phyloP scores from a whole-genome alignment of 2,888 invertebrate species.

The Diploptera punctata region DNA sequence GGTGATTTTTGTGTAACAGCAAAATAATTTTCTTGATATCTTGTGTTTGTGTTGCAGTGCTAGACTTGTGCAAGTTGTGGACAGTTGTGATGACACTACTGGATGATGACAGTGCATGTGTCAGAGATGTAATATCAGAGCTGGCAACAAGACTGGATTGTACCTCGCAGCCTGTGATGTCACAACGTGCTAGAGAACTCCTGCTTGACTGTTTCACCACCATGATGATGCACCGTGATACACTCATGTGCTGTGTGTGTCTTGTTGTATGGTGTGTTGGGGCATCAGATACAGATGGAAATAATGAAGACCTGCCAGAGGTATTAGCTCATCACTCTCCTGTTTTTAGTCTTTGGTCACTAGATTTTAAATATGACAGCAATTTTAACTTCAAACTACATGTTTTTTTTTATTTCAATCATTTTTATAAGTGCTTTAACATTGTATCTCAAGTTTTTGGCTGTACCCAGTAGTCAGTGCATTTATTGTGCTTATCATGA shows the following conservation, averaged over 20 bases:
- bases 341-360: neutral
- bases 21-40: too few relatives aligned
- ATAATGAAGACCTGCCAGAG: neutral
- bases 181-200: conserved; percentile 28
- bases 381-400: too few relatives aligned
- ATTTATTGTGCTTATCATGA: too few relatives aligned
- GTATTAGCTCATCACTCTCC: neutral
- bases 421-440: too few relatives aligned
- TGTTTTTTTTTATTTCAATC: too few relatives aligned
- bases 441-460: too few relatives aligned
- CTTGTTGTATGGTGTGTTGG: conserved; percentile 31
- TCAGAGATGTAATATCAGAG: conserved; percentile 44
- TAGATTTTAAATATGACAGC: too few relatives aligned
- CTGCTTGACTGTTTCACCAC: conserved; percentile 21
- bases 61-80: conserved; percentile 53
- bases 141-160: neutral
- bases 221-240: conserved; percentile 1
- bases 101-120: conserved; percentile 60
- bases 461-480: too few relatives aligned
- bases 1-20: too few relatives aligned
- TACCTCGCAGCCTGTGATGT: conserved; percentile 5
- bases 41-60: conserved; percentile 53
- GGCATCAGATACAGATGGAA: neutral
- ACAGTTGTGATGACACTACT: conserved; percentile 58
- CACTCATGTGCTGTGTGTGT: conserved; percentile 14